A percentile compares a stretch with the other conserved stretches of the same genome.
These are phyloP conservation scores for Sapayoa aenigma DNA, from an alignment of 2,113 vertebrate species.

Conservation along the genomic window DNA sequence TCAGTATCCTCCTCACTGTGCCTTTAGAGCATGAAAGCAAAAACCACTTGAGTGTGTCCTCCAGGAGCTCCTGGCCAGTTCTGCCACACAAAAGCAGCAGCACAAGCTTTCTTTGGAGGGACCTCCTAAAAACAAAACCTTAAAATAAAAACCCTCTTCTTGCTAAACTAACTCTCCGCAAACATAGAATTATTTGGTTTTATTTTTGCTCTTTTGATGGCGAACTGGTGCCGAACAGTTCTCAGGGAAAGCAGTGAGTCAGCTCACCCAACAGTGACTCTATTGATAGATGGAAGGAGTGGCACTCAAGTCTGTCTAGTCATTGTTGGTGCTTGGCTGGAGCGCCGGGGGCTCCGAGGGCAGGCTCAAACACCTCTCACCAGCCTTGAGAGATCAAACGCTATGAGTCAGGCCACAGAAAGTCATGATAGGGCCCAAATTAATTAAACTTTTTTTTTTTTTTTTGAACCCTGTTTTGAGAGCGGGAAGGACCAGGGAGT, in stretches of 20 bases:
- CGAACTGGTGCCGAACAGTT: not conserved
- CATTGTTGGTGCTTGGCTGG: slow-evolving; percentile 56
- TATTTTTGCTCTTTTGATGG: slow-evolving; percentile 30
- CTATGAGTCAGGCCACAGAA: slow-evolving; percentile 39
- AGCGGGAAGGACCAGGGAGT: accelerated
- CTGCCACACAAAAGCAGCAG: not conserved
- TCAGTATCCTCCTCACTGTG: not conserved
- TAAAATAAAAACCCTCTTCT: not conserved
- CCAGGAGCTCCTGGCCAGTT: not conserved
- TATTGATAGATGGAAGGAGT: slow-evolving; percentile 61
- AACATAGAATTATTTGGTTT: not conserved
- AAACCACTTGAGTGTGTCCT: not conserved
- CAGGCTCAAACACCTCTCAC: slow-evolving; percentile 34
- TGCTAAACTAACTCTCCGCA: not conserved
- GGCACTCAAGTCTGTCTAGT: slow-evolving; percentile 41
- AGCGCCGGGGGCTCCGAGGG: slow-evolving; percentile 7
- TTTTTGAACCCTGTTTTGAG: not conserved
- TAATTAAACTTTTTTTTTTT: not conserved
- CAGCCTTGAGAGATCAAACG: slow-evolving; percentile 45
- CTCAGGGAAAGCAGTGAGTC: slow-evolving; percentile 38
- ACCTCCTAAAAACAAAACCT: slow-evolving; percentile 18
- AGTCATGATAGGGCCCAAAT: slow-evolving; percentile 34
- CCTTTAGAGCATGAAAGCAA: not conserved
- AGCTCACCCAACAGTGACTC: slow-evolving; percentile 52
- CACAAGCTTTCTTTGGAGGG: not conserved